Evolutionary conservation across 1,140 invertebrate genomes (phyloP), one percentile per base, ranked within the genome.

Genomic region (Tribolium madens): DNA sequence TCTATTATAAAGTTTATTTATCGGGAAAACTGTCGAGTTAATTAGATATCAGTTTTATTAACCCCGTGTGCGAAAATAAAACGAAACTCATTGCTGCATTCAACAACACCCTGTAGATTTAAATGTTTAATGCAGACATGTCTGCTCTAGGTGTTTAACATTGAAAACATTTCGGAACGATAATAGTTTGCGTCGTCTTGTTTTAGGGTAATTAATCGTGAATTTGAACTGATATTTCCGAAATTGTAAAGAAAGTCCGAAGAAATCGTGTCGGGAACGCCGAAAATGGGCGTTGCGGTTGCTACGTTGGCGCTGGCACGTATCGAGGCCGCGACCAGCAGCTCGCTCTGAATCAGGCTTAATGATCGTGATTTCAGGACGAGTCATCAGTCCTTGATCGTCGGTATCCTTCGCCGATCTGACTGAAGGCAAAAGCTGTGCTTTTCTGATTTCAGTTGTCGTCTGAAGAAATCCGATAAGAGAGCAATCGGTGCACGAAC

Each of bases 281-380:
- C 36, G 36, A 42, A 36, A 42, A 64, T 64, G 57, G 57, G 57
- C 57, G 57, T 64, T 64, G 57, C 57, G 57, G 21, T 31, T 64
- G 57, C 57, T 64, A 64, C 57, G 57, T 64, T 64, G 57, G 31
- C 57, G 26, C 21, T 15, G 10, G 15, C 57, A 33, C 57, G 57
- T 13, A 33, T 36, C 50, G 46, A 72, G 70, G 46, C 18, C 36
- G 57, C n/a, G n/a, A n/a, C n/a, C n/a, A n/a, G n/a, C n/a, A n/a
- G n/a, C 21, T 18, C 31, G 57, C 10, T 12, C 17, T n/a, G 68
- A 9, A 72, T 50, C 42, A 3, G 71, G 36, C 52, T 48, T 77
- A 70, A 73, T 76, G n/a, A n/a, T 60, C 69, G 42, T 53, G 68
- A 70, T 69, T 36, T 13, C 70, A 73, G 64, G 33, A 46, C 42